Evolutionary conservation across 1,140 invertebrate species (phyloP), one percentile per base, ranked within the genome.

Genomic region (Papilio glaucus): DNA sequence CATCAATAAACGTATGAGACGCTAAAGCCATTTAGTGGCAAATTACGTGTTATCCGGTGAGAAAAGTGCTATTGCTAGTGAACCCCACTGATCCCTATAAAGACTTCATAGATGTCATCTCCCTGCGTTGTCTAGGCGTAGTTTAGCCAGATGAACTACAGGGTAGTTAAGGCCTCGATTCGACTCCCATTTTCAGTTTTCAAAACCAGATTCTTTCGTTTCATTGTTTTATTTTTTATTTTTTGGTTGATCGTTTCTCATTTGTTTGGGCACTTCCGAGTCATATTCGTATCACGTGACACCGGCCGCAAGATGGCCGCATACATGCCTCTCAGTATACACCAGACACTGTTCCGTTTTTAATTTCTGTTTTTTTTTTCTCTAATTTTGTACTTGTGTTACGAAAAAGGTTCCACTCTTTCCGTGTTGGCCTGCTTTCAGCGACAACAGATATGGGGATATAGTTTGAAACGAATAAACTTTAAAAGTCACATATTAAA

Each of bases 261-360:
- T 81, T 85, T 88, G 33, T 72, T 80, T 90, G 86, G 80, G 83
- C 86, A 89, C 86, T 85, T 81, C 77, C 63, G 80, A 81, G 87
- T 91, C 89, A 89, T 91, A 90, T 89, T 88, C 84, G 76, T 89
- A 85, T 89, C 87, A 86, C 87, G 79, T 70, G 82, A 91, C 89
- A 91, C 88, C 73, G 84, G 85, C 84, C 82, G 18, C 12, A 69
- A 69, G 38, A 41, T 68, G 82, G 81, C 85, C 80, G 78, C 79
- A 81, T 85, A 90, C 87, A 89, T 85, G 85, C 84, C 86, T 85
- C 79, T 33, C 29, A 84, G 62, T 72, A 71, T 74, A 89, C 87
- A 89, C 87, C 80, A 84, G 71, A 88, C 84, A 90, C 87, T 81
- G 74, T 74, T 79, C 75, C 75, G 70, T 79, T 78, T 76, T 76